Percentiles rank a stretch among this genome's conserved stretches.
These are phyloP conservation scores for Dinoponera quadriceps DNA, from an alignment of 1,140 invertebrate species.

Conservation along the genomic window DNA sequence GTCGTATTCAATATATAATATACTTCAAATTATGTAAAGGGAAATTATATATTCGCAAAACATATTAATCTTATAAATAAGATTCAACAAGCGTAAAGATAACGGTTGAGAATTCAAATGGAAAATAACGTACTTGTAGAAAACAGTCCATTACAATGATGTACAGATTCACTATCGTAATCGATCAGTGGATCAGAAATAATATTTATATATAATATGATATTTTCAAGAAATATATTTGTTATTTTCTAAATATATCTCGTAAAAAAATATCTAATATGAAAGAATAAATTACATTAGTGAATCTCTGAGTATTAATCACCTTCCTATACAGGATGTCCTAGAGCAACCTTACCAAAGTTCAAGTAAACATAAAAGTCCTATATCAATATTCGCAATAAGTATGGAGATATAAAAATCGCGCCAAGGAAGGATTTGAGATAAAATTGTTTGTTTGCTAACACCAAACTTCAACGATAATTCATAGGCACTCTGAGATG, in stretches of 20 bases:
- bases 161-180: background rate
- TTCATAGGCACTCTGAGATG: too few relatives aligned
- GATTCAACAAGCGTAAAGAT: background rate
- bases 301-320: background rate
- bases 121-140: background rate
- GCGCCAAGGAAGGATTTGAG: too few relatives aligned
- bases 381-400: too few relatives aligned
- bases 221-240: background rate
- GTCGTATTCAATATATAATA: slow-evolving; percentile 4
- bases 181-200: background rate
- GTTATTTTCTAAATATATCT: too few relatives aligned
- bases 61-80: slow-evolving; percentile 19
- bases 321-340: too few relatives aligned
- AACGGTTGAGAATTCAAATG: background rate
- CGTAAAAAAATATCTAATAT: background rate
- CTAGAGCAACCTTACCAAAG: too few relatives aligned
- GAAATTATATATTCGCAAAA: background rate
- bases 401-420: too few relatives aligned
- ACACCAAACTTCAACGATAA: too few relatives aligned
- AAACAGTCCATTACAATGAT: background rate
- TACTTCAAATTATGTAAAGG: slow-evolving; percentile 8
- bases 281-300: too few relatives aligned
- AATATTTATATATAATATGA: too few relatives aligned
- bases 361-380: too few relatives aligned
- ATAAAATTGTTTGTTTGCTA: too few relatives aligned